phyloP scores from a whole-genome alignment of 2,888 invertebrate genomes.

The Pollenia griseotomentosa region DNA sequence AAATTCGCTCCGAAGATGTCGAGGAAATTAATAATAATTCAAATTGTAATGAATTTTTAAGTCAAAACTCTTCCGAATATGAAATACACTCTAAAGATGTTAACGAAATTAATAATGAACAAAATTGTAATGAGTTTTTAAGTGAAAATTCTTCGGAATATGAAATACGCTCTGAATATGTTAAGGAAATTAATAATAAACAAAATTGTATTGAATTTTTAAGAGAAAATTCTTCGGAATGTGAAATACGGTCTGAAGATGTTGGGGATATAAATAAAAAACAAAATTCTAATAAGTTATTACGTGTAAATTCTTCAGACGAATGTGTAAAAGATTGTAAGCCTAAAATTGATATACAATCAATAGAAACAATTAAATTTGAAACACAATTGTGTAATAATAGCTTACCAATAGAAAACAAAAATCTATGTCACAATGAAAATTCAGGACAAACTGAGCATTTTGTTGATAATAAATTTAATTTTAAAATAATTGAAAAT shows the following conservation, averaged over 20 bases:
- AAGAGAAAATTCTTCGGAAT: no score
- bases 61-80: not conserved
- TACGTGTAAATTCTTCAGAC: not conserved
- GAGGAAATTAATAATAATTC: not conserved
- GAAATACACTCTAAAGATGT: not conserved
- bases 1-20: not conserved
- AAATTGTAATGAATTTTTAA: not conserved
- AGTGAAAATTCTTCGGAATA: not conserved
- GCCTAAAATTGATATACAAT: slow-evolving; percentile 63
- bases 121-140: not conserved
- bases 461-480: not conserved
- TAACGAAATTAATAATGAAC: not conserved
- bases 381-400: slow-evolving; percentile 6
- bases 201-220: no score
- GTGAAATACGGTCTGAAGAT: not conserved
- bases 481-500: not conserved
- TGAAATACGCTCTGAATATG: not conserved
- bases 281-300: not conserved
- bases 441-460: not conserved
- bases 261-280: not conserved
- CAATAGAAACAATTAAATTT: slow-evolving; percentile 61
- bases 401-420: not conserved
- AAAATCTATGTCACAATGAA: slow-evolving; percentile 1
- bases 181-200: not conserved
- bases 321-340: slow-evolving; percentile 5